Evolutionary conservation across 2,888 invertebrate species (phyloP).

Genomic region (Cheilosia grossa): DNA sequence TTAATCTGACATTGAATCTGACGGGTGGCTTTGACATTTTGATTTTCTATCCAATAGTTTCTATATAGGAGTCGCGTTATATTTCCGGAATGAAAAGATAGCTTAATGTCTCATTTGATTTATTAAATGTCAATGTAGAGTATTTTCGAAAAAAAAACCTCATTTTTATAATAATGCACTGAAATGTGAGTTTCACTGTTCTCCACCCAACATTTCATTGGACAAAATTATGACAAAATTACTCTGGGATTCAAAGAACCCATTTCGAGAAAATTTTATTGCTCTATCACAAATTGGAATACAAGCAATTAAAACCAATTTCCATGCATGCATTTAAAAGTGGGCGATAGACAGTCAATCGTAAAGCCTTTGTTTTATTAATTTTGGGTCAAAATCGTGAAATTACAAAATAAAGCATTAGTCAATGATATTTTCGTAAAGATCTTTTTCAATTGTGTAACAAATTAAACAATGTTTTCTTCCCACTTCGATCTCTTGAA

Average conservation of each 20-base stretch:
- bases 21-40: background rate
- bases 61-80: background rate
- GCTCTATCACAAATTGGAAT: slow-evolving; percentile 11
- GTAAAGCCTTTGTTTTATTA: slow-evolving; percentile 42
- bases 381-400: slow-evolving; percentile 49
- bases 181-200: background rate
- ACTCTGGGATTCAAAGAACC: slow-evolving; percentile 14
- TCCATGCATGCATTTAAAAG: slow-evolving; percentile 25
- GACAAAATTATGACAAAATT: slow-evolving; percentile 34
- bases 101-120: background rate
- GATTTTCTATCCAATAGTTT: background rate
- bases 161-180: background rate
- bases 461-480: slow-evolving; percentile 30
- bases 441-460: slow-evolving; percentile 21
- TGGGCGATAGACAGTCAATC: slow-evolving; percentile 57
- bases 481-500: slow-evolving; percentile 1
- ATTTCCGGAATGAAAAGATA: background rate
- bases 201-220: slow-evolving; percentile 6
- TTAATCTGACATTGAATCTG: background rate
- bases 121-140: background rate
- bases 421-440: slow-evolving; percentile 31
- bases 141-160: background rate
- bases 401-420: slow-evolving; percentile 47
- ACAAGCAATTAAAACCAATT: slow-evolving; percentile 19
- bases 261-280: slow-evolving; percentile 45